These are phyloP conservation scores for Ornithoptera priamus DNA, from an alignment of 2,888 invertebrate genomes.

Conservation along the genomic window DNA sequence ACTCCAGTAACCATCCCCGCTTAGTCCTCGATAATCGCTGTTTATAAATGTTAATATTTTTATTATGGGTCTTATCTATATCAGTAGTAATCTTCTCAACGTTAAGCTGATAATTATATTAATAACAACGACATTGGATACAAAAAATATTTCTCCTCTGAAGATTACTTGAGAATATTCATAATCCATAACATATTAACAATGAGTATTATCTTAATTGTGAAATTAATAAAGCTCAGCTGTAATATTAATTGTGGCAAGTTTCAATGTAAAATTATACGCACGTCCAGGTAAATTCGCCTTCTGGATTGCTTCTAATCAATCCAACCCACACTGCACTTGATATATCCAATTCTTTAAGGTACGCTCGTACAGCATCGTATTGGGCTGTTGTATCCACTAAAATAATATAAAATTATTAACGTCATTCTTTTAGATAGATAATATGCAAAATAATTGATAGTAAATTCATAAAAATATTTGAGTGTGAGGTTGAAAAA, in stretches of 20 bases:
- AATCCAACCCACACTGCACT: conserved; percentile 90
- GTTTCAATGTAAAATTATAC: conserved; percentile 54
- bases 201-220: too few species aligned
- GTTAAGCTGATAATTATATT: background rate
- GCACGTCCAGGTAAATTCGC: conserved; percentile 89
- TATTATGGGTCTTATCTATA: background rate
- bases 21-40: conserved; percentile 82
- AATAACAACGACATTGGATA: background rate
- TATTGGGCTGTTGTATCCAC: conserved; percentile 89
- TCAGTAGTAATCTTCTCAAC: background rate
- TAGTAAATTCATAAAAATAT: too few species aligned
- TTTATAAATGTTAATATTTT: conserved; percentile 1
- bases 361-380: conserved; percentile 87
- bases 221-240: too few species aligned
- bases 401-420: conserved; percentile 59
- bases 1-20: conserved; percentile 86
- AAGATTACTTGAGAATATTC: too few species aligned
- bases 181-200: too few species aligned
- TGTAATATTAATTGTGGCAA: background rate
- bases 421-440: background rate
- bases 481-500: too few species aligned
- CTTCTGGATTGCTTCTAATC: conserved; percentile 84
- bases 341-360: conserved; percentile 87
- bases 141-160: too few species aligned
- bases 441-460: too few species aligned